These are phyloP conservation scores for cat (Felis catus) DNA, from an alignment of 2,113 vertebrate genomes.

Conservation along the genomic window F.catus_Fca126_mat1.0 CM031412.1:19949001-19949500, in stretches of 20 bases:
- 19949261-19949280: not conserved
- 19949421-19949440: not conserved
- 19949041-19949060: not conserved
- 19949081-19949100: not conserved
- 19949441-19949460: not conserved
- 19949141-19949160: not conserved
- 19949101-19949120: not conserved
- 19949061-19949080: not conserved
- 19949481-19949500: slow-evolving; percentile 2
- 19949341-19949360: not conserved
- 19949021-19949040: not conserved
- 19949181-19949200: not conserved
- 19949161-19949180: not conserved
- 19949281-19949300: not conserved
- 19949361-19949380: not conserved
- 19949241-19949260: not conserved
- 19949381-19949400: not conserved
- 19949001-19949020: not conserved
- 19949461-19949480: not conserved
- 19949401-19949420: slow-evolving; percentile 8
- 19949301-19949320: not conserved
- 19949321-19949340: not conserved
- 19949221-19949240: not conserved
- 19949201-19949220: not conserved
- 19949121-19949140: not conserved